phyloP scores from a whole-genome alignment of 30 jellyfish, hydroid and myxozoan species.

The Turritopsis dohrnii region DNA sequence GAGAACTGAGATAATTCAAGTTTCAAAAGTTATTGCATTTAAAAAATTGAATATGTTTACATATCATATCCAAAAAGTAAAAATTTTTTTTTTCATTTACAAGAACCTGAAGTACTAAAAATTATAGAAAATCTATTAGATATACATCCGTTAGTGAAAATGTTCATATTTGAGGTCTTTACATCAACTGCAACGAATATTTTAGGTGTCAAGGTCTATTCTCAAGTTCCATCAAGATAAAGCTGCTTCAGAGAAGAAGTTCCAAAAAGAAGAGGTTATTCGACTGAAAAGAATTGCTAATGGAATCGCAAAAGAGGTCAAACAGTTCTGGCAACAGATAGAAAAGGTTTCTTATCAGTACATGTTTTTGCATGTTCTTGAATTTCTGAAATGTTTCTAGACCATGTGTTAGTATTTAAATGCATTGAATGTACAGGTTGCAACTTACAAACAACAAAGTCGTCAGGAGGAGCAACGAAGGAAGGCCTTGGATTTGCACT shows the following conservation, averaged over 20 bases:
- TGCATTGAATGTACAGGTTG: slow-evolving; percentile 44
- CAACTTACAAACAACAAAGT: slow-evolving; percentile 84
- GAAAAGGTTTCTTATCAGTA: slow-evolving; percentile 55
- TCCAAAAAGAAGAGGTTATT: slow-evolving; percentile 66
- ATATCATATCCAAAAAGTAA: no score
- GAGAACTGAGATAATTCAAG: no score
- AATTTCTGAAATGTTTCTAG: no score
- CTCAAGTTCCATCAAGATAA: slow-evolving; percentile 76
- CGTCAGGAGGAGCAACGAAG: slow-evolving; percentile 83
- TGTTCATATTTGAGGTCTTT: no score
- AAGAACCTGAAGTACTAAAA: no score
- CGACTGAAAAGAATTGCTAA: slow-evolving; percentile 72
- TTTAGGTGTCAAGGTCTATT: slow-evolving; percentile 70
- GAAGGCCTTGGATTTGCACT: slow-evolving; percentile 84
- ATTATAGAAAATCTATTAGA: no score
- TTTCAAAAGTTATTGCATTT: no score
- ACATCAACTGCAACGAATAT: neutral
- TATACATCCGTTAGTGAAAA: no score
- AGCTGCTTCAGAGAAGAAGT: slow-evolving; percentile 58
- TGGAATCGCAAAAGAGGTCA: slow-evolving; percentile 78
- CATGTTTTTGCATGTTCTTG: neutral
- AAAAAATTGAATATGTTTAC: no score
- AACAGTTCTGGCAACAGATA: slow-evolving; percentile 78
- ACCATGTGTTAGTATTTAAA: no score
- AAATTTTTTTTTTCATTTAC: no score